Conservation (phyloP, 2,113 vertebrate species). For the Silurus meridionalis region DNA sequence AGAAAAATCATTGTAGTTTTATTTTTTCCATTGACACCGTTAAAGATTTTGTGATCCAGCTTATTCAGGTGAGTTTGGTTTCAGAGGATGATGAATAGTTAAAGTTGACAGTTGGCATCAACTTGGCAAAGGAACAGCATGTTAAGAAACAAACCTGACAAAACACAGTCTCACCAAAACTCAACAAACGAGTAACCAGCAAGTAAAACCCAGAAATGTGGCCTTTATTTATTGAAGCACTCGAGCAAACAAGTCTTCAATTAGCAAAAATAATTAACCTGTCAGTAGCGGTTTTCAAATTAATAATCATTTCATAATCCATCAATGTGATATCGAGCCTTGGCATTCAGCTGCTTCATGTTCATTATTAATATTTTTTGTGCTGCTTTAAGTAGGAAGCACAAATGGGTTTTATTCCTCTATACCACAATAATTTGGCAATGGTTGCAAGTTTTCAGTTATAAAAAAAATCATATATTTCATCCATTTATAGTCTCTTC, state of each 20-base stretch:
- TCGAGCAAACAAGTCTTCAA: not conserved
- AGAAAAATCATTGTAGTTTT: too few species aligned
- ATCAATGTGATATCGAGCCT: not conserved
- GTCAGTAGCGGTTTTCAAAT: not conserved
- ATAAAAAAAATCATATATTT: not conserved
- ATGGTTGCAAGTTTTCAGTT: not conserved
- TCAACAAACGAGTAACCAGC: conserved; percentile 37
- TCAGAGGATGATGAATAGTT: conserved; percentile 60
- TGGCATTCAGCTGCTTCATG: not conserved
- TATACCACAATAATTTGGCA: not conserved
- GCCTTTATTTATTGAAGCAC: conserved; percentile 44
- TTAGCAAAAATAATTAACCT: conserved; percentile 1
- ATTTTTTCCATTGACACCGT: not conserved
- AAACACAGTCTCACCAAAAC: conserved; percentile 44
- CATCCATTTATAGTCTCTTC: not conserved
- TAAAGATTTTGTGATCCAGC: conserved; percentile 50
- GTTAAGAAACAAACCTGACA: conserved; percentile 37
- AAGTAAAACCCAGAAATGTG: not conserved
- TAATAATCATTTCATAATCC: not conserved
- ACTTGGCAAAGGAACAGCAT: conserved; percentile 27
- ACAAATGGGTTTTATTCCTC: not conserved
- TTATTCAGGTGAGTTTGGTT: conserved; percentile 61
- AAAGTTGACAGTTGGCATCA: conserved; percentile 37
- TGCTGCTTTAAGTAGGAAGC: not conserved
- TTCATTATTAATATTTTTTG: not conserved